Evolutionary conservation across 2,888 invertebrate species (phyloP), one percentile per base, ranked within the genome.

Genomic region (Penaeus monodon): DNA sequence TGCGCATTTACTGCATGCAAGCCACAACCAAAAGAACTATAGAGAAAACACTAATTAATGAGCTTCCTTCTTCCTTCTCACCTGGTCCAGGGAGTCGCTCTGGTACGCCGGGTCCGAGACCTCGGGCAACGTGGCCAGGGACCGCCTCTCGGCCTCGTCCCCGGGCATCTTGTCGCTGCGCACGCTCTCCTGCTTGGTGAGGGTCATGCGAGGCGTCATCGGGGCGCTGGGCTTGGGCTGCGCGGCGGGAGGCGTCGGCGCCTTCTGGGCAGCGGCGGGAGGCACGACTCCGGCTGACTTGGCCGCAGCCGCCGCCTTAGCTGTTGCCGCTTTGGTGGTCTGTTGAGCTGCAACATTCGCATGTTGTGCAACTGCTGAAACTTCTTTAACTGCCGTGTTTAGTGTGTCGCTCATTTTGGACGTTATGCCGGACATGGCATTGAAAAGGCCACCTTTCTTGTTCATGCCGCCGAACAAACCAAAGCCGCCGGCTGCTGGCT

Each of bases 381-480:
- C 89, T 78, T 89, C 89, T 74, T 89, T 89, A 22, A 89, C 89
- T 76, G 88, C 89, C 10, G 89, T 89, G 81, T 88, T 89, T 10
- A 89, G 83, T 6, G 89, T 89, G 70, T 89, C 89, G 70, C 89
- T 89, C 84, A 89, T 82, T 83, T 89, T 89, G 73, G 89, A 89
- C 70, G 89, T 89, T 63, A 89, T 88, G 77, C 89, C 89, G 44
- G 89, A 88, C 89, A 89, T 84, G 82, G 86, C 89, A 79, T 84
- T 84, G 65, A 89, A 88, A 33, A 89, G 81, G 70, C 89, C 89
- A 68, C 84, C 88, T 74, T 89, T 89, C 80, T 88, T 89, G 65
- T 88, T 88, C 84, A 88, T 86, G 29, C 89, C 88, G 65, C 88
- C 89, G 74, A 89, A 89, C 24, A 89, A 33, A n/a, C 86, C 89